phyloP scores from a whole-genome alignment of 2,113 vertebrate genomes.

The Mirza zaza region DNA sequence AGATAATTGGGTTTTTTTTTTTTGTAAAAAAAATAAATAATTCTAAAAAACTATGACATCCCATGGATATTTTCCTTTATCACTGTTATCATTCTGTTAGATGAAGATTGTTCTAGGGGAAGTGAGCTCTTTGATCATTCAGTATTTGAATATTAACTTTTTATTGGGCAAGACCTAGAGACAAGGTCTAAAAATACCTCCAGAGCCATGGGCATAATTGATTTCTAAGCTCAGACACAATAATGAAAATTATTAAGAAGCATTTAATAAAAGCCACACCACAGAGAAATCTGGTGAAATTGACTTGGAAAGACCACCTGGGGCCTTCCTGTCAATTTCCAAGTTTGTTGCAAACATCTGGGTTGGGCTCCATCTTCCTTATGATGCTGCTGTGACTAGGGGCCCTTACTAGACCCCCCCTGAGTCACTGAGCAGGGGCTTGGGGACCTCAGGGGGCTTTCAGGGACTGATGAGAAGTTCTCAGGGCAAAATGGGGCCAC shows the following conservation, averaged over 20 bases:
- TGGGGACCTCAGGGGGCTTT: rapidly evolving
- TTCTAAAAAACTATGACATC: neutral
- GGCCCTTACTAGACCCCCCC: neutral
- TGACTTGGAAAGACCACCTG: neutral
- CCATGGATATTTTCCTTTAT: neutral
- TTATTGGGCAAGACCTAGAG: neutral
- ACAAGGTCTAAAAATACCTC: neutral
- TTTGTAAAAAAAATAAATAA: neutral
- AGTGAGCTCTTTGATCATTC: neutral
- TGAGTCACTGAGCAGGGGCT: neutral
- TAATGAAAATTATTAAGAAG: neutral
- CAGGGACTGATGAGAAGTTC: neutral
- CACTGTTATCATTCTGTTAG: neutral
- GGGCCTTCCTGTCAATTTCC: no score
- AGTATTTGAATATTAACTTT: neutral
- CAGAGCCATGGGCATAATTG: neutral
- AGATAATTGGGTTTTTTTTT: neutral
- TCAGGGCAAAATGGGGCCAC: neutral
- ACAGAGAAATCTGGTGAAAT: neutral
- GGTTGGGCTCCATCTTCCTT: neutral
- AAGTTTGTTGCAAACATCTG: neutral
- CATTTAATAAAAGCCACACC: neutral
- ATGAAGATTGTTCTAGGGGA: neutral
- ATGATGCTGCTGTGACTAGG: neutral
- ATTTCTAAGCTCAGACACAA: neutral